Evolutionary conservation across 2,888 invertebrate species (phyloP).

Genomic region (Sminthurinus aureus): DNA sequence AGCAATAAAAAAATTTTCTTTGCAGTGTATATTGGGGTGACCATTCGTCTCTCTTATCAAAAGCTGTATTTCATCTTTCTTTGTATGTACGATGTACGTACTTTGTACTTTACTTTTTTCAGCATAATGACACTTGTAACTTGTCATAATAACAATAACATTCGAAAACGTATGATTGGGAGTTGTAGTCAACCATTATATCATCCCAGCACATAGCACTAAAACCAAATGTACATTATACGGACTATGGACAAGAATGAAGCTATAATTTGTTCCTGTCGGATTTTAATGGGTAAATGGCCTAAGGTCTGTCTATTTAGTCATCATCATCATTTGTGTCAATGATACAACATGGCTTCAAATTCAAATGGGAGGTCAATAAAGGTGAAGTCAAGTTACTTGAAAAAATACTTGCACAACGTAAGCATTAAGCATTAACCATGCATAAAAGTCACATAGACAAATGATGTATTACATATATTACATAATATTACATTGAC

Average conservation of each 20-base stretch:
- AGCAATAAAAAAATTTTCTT: too few species aligned
- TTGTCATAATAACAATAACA: background rate
- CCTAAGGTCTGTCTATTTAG: conserved; percentile 22
- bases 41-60: too few species aligned
- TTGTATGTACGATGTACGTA: background rate
- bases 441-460: too few species aligned
- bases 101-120: background rate
- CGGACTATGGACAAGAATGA: background rate
- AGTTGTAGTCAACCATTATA: background rate
- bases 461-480: too few species aligned
- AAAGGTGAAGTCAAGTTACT: background rate
- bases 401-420: background rate
- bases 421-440: too few species aligned
- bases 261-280: background rate
- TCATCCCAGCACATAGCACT: too few species aligned
- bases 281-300: conserved; percentile 8
- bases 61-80: background rate
- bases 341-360: conserved; percentile 28
- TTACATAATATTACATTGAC: too few species aligned
- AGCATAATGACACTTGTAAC: background rate
- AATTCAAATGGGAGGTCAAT: background rate
- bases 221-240: background rate
- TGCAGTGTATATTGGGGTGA: too few species aligned
- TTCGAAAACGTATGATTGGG: background rate
- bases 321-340: conserved; percentile 36